These are phyloP conservation scores for Chlorocebus sabaeus DNA, from an alignment of 2,113 vertebrate genomes.

Conservation along the genomic window DNA sequence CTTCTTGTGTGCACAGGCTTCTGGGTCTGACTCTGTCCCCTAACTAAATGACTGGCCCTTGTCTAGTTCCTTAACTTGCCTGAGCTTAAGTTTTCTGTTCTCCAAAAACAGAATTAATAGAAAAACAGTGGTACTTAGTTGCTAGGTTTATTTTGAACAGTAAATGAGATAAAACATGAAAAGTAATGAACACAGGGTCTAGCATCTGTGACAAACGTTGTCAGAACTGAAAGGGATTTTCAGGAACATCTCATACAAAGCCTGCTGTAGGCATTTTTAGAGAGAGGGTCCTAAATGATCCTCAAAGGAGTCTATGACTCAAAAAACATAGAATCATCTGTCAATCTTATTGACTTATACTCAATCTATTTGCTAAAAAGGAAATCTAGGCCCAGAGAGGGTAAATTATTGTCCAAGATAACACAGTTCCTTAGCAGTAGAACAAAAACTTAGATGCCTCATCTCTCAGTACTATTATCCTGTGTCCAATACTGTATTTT, in stretches of 20 bases:
- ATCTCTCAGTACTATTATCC: neutral
- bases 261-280: neutral
- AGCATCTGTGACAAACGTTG: neutral
- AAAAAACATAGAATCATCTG: neutral
- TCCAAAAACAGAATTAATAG: neutral
- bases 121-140: neutral
- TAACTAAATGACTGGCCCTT: neutral
- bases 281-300: neutral
- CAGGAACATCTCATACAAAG: neutral
- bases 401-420: neutral
- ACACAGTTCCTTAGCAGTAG: neutral
- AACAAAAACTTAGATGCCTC: neutral
- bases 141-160: neutral
- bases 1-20: fast-evolving
- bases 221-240: neutral
- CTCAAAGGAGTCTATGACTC: neutral
- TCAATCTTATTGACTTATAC: neutral
- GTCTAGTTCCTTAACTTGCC: neutral
- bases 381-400: neutral
- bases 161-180: neutral
- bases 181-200: neutral
- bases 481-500: neutral
- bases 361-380: neutral
- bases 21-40: neutral
- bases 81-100: neutral